Evolutionary conservation across 2,888 invertebrate genomes (phyloP).

Genomic region (Acleris cristana): DNA sequence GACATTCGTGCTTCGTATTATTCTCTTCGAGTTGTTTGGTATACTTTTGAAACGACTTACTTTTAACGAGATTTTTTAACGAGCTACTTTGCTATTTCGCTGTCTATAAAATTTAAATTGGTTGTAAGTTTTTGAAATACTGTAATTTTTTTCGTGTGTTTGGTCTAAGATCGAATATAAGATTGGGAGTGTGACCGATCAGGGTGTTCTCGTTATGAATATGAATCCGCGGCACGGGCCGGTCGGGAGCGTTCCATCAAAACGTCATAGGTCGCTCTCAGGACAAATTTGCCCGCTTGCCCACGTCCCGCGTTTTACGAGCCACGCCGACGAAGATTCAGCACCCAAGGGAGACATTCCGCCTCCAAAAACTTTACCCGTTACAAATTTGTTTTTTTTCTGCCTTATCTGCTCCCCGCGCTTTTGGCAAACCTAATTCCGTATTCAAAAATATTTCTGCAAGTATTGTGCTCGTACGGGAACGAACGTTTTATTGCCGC

Average conservation of each 20-base stretch:
- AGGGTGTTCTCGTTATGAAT: conserved; percentile 78
- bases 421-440: conserved; percentile 83
- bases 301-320: conserved; percentile 84
- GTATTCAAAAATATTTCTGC: conserved; percentile 84
- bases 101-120: conserved; percentile 20
- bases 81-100: conserved; percentile 39
- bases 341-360: conserved; percentile 83
- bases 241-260: conserved; percentile 81
- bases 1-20: conserved; percentile 60
- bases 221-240: conserved; percentile 79
- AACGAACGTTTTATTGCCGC: conserved; percentile 80
- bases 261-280: conserved; percentile 83
- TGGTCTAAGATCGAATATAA: conserved; percentile 57
- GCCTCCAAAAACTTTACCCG: conserved; percentile 84
- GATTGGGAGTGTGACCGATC: conserved; percentile 64
- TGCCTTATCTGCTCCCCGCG: conserved; percentile 83
- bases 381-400: conserved; percentile 84
- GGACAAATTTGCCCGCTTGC: conserved; percentile 83
- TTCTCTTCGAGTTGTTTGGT: conserved; percentile 50
- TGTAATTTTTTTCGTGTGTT: conserved; percentile 18
- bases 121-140: conserved; percentile 1
- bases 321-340: conserved; percentile 82
- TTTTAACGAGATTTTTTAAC: conserved; percentile 60
- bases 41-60: conserved; percentile 46
- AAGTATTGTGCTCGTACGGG: conserved; percentile 82